Base-by-base conservation (phyloP, 1,140 invertebrate genomes). In the Whitmania pigra region DNA sequence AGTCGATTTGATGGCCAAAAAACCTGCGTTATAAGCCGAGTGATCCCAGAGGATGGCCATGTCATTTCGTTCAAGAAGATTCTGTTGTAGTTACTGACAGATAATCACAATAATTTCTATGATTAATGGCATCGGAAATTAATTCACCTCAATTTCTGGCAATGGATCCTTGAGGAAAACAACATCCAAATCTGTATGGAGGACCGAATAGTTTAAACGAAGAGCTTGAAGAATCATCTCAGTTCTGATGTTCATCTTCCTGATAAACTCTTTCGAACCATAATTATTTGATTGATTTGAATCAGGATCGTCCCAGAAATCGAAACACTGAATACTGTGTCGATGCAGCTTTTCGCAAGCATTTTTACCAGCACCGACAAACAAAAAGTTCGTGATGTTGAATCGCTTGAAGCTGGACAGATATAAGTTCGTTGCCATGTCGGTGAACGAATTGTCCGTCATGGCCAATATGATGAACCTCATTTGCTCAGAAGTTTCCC, bases 241-340 rank as follows among this genome's bases (percentile, higher is more conserved):
- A 49, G 70, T 71, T 20, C 70, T n/a, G 22, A 60, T 60, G 70
- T 71, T 71, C 70, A 71, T 71, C 54, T 71, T 71, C 29, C 70
- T 49, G 4, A 71, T 31, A 54, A 71, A 71, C 6, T 13, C 54
- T 20, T 20, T 18, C 7, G 31, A 49, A 0, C 36, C 36, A 53
- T 72, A 74, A 15, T 27, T n/a, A 9, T 22, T 67, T 18, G 68
- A 53, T 55, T 73, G 49, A n/a, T 67, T 67, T 15, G 73, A 29
- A n/a, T 74, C 49, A 13, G 31, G 20, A 49, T 74, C 73, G 20
- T 53, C 43, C 17, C 29, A 25, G 69, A 66, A 71, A 27, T 73
- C 20, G 31, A 49, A 57, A 29, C 70, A 71, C 13, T 31, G 53
- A 27, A 71, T 13, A 6, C 13, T 49, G 49, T 25, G 22, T 13